Conservation (phyloP, 2,888 invertebrate genomes). For the Patella caerulea region DNA sequence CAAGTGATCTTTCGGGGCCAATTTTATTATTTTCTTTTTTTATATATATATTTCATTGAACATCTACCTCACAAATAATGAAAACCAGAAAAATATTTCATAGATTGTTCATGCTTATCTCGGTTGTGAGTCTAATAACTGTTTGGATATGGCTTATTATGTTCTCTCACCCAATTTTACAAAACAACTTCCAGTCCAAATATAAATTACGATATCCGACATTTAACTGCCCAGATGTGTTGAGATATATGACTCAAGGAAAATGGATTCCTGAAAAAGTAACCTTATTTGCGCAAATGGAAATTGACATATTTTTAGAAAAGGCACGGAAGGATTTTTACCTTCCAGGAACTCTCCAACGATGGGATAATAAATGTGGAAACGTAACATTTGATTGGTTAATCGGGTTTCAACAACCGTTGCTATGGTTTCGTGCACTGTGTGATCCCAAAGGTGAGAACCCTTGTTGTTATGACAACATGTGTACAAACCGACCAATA, state of each 20-base stretch:
- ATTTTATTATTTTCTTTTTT: no score
- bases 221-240: neutral
- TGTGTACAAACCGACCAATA: neutral
- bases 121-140: neutral
- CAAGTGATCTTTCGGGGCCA: no score
- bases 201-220: neutral
- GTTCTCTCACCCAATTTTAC: slow-evolving; percentile 3
- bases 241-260: neutral
- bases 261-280: neutral
- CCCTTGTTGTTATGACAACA: slow-evolving; percentile 18
- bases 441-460: slow-evolving; percentile 9
- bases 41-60: no score
- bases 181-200: neutral
- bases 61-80: no score
- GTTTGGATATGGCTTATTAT: neutral
- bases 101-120: no score
- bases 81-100: no score
- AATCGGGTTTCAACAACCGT: neutral
- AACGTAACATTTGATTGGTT: slow-evolving; percentile 18
- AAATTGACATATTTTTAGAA: slow-evolving; percentile 11
- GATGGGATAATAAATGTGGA: slow-evolving; percentile 15
- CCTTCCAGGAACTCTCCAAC: slow-evolving; percentile 12
- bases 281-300: neutral
- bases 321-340: neutral
- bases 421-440: slow-evolving; percentile 12